A percentile compares a stretch with the other conserved stretches of the same genome.
These are phyloP conservation scores for Stictocephala bisonia DNA, from an alignment of 2,888 invertebrate species.

Conservation along the genomic window DNA sequence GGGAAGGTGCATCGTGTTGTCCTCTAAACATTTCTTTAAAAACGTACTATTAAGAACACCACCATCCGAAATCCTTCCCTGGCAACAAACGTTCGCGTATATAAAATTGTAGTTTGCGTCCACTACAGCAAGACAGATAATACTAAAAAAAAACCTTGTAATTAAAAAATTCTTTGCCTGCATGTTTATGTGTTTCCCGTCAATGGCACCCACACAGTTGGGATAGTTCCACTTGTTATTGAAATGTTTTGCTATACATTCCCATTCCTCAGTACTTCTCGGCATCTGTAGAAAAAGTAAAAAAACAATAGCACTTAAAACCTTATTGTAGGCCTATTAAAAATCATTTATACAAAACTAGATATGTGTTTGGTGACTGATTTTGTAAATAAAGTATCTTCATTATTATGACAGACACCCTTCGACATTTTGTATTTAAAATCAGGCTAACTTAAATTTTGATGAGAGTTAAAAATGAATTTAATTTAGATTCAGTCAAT, in stretches of 20 bases:
- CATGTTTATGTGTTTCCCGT: conserved; percentile 57
- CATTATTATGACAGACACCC: no score
- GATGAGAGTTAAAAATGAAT: conserved; percentile 2
- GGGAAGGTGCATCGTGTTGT: conserved; percentile 45
- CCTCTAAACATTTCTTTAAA: conserved; percentile 44
- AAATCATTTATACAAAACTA: neutral
- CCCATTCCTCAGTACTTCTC: conserved; percentile 55
- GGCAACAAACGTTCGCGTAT: conserved; percentile 59
- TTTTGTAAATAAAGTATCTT: no score
- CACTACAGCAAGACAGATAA: conserved; percentile 57
- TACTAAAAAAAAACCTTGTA: conserved; percentile 58
- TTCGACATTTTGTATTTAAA: no score
- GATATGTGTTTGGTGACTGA: no score
- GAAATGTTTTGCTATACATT: conserved; percentile 55
- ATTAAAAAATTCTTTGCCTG: conserved; percentile 57
- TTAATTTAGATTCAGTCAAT: no score
- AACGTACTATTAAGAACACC: conserved; percentile 51
- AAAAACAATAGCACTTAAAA: no score
- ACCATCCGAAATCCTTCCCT: conserved; percentile 59
- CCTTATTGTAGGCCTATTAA: no score
- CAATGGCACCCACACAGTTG: conserved; percentile 57
- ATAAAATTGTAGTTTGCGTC: conserved; percentile 60
- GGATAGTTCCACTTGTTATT: conserved; percentile 58
- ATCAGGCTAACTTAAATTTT: no score
- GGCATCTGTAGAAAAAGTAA: conserved; percentile 45